phyloP scores from a whole-genome alignment of 2,113 vertebrate genomes.

The Aptenodytes forsteri region DNA sequence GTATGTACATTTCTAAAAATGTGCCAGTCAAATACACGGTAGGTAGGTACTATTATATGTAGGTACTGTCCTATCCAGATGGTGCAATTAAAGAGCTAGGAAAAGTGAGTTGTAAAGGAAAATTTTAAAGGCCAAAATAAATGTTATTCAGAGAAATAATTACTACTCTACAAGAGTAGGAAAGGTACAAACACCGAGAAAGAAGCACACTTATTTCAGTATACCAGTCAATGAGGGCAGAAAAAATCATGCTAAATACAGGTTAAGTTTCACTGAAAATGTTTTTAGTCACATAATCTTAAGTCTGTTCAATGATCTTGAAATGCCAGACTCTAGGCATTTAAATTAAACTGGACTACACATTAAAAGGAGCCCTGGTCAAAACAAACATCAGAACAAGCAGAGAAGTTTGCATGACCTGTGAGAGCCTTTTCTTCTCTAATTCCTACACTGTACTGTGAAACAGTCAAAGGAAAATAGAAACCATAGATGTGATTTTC shows the following conservation, averaged over 20 bases:
- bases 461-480: background rate
- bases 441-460: background rate
- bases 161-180: background rate
- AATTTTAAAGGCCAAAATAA: background rate
- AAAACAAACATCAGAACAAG: conserved; percentile 1
- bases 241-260: background rate
- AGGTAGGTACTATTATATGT: background rate
- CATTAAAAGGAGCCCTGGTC: background rate
- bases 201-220: background rate
- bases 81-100: background rate
- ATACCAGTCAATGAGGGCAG: background rate
- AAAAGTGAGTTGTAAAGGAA: background rate
- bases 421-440: background rate
- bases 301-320: background rate
- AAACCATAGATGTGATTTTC: background rate
- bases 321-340: background rate
- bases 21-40: background rate
- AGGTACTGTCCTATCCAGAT: background rate
- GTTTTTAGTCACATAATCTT: background rate
- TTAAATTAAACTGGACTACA: background rate
- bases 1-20: background rate
- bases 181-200: background rate
- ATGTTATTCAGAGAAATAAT: background rate
- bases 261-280: background rate
- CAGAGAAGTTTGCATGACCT: background rate